Percentiles rank a stretch among this genome's conserved stretches.
Evolutionary conservation across 2,888 invertebrate genomes (phyloP).

Genomic region (Incurvaria masculella): DNA sequence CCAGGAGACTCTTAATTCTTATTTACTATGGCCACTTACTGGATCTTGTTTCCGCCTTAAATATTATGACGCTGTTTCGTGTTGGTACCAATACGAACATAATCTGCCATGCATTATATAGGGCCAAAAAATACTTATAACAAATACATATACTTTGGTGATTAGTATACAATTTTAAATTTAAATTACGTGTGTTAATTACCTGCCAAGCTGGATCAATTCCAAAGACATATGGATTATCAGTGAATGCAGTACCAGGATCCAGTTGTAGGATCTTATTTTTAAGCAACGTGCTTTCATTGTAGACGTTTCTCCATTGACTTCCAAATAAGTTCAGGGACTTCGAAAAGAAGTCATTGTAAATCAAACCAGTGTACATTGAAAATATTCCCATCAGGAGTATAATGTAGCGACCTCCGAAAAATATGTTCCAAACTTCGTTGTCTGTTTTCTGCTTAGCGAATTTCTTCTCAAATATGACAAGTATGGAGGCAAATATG

Average conservation of each 20-base stretch:
- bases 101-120: not conserved
- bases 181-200: conserved; percentile 11
- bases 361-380: conserved; percentile 70
- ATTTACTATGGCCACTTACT: no score
- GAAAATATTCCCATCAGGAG: conserved; percentile 72
- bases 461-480: conserved; percentile 60
- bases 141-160: no score
- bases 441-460: conserved; percentile 46
- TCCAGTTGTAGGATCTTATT: conserved; percentile 37
- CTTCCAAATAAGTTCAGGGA: conserved; percentile 68
- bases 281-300: conserved; percentile 27
- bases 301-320: conserved; percentile 54
- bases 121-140: conserved; percentile 11
- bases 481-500: conserved; percentile 60
- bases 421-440: conserved; percentile 71
- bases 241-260: conserved; percentile 38
- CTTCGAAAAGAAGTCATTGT: conserved; percentile 72
- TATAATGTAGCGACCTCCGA: conserved; percentile 70
- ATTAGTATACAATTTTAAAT: conserved; percentile 4
- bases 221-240: conserved; percentile 64
- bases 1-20: no score
- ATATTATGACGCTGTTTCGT: no score
- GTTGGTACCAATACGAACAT: no score
- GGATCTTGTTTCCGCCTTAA: no score
- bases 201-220: conserved; percentile 72